Base-by-base conservation (phyloP, 2,113 vertebrate genomes). In the Plotosus lineatus region DNA sequence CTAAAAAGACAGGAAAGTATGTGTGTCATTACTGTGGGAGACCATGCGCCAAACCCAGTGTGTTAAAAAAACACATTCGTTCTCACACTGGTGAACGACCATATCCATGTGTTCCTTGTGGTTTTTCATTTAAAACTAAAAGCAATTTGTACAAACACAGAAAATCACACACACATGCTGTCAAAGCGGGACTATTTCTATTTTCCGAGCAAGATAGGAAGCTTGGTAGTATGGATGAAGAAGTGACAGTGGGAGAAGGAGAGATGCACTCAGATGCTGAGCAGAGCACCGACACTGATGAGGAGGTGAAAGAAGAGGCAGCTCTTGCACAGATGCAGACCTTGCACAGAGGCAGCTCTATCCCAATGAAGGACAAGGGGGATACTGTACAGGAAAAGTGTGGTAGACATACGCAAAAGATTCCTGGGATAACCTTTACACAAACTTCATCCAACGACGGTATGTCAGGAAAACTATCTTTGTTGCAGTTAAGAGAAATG, bases 111-210 rank as follows among this genome's bases (percentile, higher is more conserved):
- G 90, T 97, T 85, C 98, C 97, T 69, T 99, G 98, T 78, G 98
- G 98, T 60, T 99, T 99, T 91, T 99, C 98, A 66, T 99, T 99
- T 90, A 99, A 99, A 94, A 99, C 98, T 0, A 99, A 99, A 92
- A 99, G 98, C 89, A 99, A 99, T 89, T 92, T 99, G 80, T 99
- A 99, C 92, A 99, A 99, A 94, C 98, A 99, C 93, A 94, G 97
- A 88, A 99, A 99, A 89, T 99, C 98, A 40, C 98, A 99, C 83
- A 96, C 97, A 78, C 98, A 99, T 87, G 96, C 95, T 17, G 96
- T 99, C 88, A 99, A 98, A 94, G 97, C 97, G 60, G 97, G 97
- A 66, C 85, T 98, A 74, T 94, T 95, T 90, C 94, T 95, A 86
- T 95, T 95, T 88, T 95, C 96, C 46, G 97, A 98, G 82, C 94